phyloP scores from a whole-genome alignment of 2,797 vertebrate genomes.

The Simalia tracyae region DNA sequence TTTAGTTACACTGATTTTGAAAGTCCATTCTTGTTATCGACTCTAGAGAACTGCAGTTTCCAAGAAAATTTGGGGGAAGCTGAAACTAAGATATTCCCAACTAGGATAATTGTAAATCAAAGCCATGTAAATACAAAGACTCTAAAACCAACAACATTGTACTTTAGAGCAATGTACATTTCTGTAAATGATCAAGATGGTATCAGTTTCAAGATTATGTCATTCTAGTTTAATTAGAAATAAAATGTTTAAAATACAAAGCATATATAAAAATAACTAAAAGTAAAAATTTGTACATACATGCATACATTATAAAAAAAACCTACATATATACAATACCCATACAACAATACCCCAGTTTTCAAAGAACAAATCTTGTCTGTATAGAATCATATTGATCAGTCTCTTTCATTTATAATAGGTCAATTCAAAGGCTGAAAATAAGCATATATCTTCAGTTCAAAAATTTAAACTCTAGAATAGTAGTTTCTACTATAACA shows the following conservation, averaged over 20 bases:
- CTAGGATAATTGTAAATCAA: background rate
- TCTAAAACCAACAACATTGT: background rate
- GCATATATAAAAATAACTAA: too few relatives aligned
- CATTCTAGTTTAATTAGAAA: background rate
- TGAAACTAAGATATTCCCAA: background rate
- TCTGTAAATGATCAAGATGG: background rate
- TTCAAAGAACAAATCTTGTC: too few relatives aligned
- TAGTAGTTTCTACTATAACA: too few relatives aligned
- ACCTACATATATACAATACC: too few relatives aligned
- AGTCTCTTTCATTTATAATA: too few relatives aligned
- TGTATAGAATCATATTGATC: too few relatives aligned
- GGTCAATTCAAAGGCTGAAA: too few relatives aligned
- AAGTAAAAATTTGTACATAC: too few relatives aligned
- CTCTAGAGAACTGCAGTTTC: background rate
- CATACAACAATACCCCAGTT: too few relatives aligned
- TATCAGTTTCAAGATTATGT: background rate
- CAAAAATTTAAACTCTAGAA: too few relatives aligned
- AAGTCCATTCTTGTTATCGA: slow-evolving; percentile 10
- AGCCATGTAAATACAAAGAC: background rate
- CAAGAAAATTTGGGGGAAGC: background rate
- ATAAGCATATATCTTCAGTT: too few relatives aligned
- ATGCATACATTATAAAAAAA: too few relatives aligned
- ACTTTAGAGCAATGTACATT: background rate
- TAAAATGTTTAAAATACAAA: background rate
- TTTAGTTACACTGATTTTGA: slow-evolving; percentile 22